Evolutionary conservation across 2,797 vertebrate genomes (phyloP), one percentile per base, ranked within the genome.

Genomic region (Tenualosa ilisha): DNA sequence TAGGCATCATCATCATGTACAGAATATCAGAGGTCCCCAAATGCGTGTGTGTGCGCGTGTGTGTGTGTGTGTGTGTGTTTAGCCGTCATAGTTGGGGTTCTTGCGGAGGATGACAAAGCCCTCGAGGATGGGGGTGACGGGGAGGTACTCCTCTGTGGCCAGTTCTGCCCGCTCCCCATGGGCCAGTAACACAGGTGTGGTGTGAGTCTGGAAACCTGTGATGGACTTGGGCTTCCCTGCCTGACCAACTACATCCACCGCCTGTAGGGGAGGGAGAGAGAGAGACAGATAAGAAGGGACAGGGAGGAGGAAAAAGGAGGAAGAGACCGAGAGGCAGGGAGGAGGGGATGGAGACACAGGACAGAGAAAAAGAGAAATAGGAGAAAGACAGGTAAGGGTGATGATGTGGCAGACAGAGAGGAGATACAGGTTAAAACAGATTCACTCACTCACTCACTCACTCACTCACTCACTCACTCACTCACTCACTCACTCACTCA

Each of bases 181-280:
- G 0, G 98, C 98, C 93, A 99, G 90, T 90, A 99, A 89, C 91
- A 99, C 98, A 0, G 98, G 98, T 0, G 98, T 99, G 53, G 98
- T 99, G 93, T 99, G 98, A 24, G 98, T 99, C 96, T 99, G 98
- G 93, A 99, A 99, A 81, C 98, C 98, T 0, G 98, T 99, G 93
- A 99, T 99, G 84, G 98, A 98, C 91, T 99, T 99, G n/a, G 98
- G 98, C 87, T 99, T 99, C 9, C 98, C 98, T 0, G 98, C 98
- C 91, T 99, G 98, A 86, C 98, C 98, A 61, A 99, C 98, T 43
- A 99, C 98, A 54, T 99, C 98, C 88, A 99, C 98, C 6, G 98
- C 98, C 98, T 99, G 51, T 7, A 84, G 0, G 90, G 11, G 1
- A n/a, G 61, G 72, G 49, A 49, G 51, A 43, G 17, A 54, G 22